Conservation (phyloP, 2,113 vertebrate genomes). For the Piaya cayana region DNA sequence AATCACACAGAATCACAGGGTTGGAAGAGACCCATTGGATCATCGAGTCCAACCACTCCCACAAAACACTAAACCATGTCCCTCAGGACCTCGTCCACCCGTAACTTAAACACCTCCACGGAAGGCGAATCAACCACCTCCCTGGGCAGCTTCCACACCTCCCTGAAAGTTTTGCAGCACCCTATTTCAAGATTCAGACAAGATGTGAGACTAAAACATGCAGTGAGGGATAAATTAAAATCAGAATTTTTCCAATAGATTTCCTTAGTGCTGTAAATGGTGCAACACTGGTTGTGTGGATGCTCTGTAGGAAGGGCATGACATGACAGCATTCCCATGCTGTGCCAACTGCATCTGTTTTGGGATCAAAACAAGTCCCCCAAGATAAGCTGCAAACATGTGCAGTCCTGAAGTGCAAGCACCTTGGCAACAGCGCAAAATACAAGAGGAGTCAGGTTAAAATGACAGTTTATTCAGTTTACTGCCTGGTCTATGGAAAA, state of each 20-base stretch:
- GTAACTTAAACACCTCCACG: too few species aligned
- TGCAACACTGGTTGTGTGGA: fast-evolving
- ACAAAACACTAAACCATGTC: too few species aligned
- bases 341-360: not conserved
- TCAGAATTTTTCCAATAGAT: not conserved
- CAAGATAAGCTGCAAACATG: not conserved
- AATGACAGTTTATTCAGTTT: not conserved
- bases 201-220: not conserved
- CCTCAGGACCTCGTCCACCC: too few species aligned
- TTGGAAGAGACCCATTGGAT: too few species aligned
- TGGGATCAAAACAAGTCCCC: not conserved
- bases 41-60: too few species aligned
- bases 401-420: not conserved
- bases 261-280: not conserved
- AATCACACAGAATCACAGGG: too few species aligned
- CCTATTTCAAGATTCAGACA: not conserved
- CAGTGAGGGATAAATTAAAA: not conserved
- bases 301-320: not conserved
- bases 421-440: not conserved
- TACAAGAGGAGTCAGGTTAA: not conserved
- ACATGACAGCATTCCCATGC: not conserved
- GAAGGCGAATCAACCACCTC: too few species aligned
- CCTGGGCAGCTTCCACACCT: too few species aligned
- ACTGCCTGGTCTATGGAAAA: not conserved
- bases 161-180: not conserved